A percentile compares a stretch with the other conserved stretches of the same genome.
Evolutionary conservation across 2,113 vertebrate genomes (phyloP).

Genomic region (Pyxicephalus adspersus): DNA sequence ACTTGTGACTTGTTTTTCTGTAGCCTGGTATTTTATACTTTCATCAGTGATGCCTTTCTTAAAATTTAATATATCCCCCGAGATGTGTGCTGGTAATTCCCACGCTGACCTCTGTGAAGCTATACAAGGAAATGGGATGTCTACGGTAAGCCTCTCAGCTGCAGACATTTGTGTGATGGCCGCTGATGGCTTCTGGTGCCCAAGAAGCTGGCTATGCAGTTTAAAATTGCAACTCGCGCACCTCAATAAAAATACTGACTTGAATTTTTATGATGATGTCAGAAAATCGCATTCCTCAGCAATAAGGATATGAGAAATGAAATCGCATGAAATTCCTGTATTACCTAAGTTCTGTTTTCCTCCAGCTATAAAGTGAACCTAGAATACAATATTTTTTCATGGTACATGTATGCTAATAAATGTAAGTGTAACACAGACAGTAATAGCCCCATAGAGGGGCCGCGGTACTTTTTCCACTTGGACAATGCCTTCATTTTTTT

Average conservation of each 20-base stretch:
- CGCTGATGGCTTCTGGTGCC: conserved; percentile 9
- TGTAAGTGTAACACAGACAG: too few species aligned
- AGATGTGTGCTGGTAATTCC: not conserved
- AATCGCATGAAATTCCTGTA: too few species aligned
- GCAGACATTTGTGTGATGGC: conserved; percentile 15
- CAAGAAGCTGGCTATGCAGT: conserved; percentile 28
- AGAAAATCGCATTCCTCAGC: conserved; percentile 12
- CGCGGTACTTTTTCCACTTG: too few species aligned
- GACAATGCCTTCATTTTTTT: too few species aligned
- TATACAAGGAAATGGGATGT: conserved; percentile 16
- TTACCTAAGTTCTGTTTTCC: too few species aligned
- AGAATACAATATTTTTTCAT: too few species aligned
- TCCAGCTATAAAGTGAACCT: too few species aligned
- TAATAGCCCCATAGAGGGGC: too few species aligned
- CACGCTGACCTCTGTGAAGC: conserved; percentile 24
- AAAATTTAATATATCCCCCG: conserved; percentile 1
- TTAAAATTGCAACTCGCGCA: conserved; percentile 7
- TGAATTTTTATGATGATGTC: not conserved
- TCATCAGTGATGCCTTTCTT: not conserved
- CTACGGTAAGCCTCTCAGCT: not conserved
- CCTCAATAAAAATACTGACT: conserved; percentile 1
- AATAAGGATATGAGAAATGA: not conserved
- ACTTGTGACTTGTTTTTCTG: not conserved
- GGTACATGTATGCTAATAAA: too few species aligned
- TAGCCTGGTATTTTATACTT: not conserved